These are phyloP conservation scores for Ormyrus labotus DNA, from an alignment of 2,888 invertebrate genomes.

Conservation along the genomic window DNA sequence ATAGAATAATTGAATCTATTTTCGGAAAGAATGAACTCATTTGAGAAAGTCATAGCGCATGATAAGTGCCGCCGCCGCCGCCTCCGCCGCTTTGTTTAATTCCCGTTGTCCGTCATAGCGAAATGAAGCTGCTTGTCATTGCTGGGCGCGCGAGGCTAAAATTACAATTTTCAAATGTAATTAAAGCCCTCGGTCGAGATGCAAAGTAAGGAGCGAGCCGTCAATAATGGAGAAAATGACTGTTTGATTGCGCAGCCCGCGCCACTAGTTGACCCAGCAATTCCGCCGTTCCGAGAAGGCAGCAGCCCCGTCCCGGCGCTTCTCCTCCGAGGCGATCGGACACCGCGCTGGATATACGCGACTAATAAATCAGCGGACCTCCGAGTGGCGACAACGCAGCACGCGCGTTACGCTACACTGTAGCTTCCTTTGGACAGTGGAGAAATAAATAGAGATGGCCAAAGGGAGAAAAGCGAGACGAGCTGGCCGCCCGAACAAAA, in stretches of 20 bases:
- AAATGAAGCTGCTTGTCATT: too few relatives aligned
- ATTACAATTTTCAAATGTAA: not conserved
- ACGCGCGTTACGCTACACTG: constrained; percentile 64
- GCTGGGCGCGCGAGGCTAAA: too few relatives aligned
- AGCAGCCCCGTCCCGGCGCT: not conserved
- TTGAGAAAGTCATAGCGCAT: too few relatives aligned
- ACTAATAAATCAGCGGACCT: constrained; percentile 68
- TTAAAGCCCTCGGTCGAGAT: not conserved
- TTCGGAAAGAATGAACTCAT: too few relatives aligned
- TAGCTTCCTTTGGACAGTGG: constrained; percentile 45
- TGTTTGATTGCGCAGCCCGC: not conserved
- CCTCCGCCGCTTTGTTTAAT: too few relatives aligned
- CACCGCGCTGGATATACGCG: constrained; percentile 59
- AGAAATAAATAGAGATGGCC: constrained; percentile 57
- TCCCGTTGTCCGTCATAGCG: too few relatives aligned
- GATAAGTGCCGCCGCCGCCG: too few relatives aligned
- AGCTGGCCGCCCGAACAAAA: constrained; percentile 39
- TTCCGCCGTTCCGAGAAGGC: not conserved
- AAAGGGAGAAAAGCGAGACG: constrained; percentile 53
- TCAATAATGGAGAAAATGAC: too few relatives aligned
- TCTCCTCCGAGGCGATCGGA: constrained; percentile 40
- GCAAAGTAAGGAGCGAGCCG: too few relatives aligned
- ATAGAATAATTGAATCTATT: too few relatives aligned
- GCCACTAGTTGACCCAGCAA: not conserved
- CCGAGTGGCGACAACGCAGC: constrained; percentile 62